Percentiles rank a stretch among this genome's conserved stretches.
phyloP scores from a whole-genome alignment of 2,888 invertebrate species.

The Pandemis cinnamomeana region DNA sequence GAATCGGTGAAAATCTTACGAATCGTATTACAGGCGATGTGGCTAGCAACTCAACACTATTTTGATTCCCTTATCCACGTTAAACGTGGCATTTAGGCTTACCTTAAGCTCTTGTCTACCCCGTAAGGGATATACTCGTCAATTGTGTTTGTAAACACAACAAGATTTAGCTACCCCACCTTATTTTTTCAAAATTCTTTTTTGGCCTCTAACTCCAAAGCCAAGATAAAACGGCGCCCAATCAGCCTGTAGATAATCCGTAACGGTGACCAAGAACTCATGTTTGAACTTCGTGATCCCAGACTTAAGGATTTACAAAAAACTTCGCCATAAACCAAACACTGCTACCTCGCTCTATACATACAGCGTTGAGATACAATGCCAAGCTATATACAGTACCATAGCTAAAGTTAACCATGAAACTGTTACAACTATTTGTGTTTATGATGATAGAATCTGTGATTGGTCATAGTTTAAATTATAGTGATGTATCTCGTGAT shows the following conservation, averaged over 20 bases:
- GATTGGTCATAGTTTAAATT: slow-evolving; percentile 9
- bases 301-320: slow-evolving; percentile 45
- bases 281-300: slow-evolving; percentile 69
- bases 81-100: no score
- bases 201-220: no score
- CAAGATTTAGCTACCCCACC: no score
- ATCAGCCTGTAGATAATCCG: slow-evolving; percentile 54
- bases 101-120: no score
- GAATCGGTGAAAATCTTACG: no score
- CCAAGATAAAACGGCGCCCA: no score
- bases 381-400: background rate
- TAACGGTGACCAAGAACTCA: slow-evolving; percentile 50
- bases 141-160: no score
- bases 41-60: no score
- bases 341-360: slow-evolving; percentile 9
- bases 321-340: slow-evolving; percentile 44
- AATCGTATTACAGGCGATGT: no score
- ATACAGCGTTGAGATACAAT: slow-evolving; percentile 19
- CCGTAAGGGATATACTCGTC: no score
- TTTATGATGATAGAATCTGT: background rate
- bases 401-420: slow-evolving; percentile 11
- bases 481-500: slow-evolving; percentile 2
- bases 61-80: no score
- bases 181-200: no score
- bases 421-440: background rate